Evolutionary conservation across 2,113 vertebrate species (phyloP).

Genomic region (Chionodraco myersi): DNA sequence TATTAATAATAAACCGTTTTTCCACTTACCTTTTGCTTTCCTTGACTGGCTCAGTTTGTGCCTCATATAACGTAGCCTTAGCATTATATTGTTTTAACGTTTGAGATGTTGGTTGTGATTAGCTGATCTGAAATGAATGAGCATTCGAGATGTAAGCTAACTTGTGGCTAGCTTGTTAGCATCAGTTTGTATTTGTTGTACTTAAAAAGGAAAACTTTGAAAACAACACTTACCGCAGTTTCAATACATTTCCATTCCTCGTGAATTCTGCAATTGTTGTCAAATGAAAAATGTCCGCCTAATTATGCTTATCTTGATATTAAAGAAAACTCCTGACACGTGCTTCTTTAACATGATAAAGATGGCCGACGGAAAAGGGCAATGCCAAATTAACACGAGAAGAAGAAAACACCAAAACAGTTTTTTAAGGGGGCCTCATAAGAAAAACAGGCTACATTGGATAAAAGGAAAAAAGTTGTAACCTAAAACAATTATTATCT

Average conservation of each 20-base stretch:
- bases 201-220: not conserved
- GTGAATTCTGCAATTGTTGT: no score
- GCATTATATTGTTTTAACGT: no score
- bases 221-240: not conserved
- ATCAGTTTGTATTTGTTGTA: no score
- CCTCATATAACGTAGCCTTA: no score
- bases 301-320: not conserved
- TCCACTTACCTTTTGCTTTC: not conserved
- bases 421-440: not conserved
- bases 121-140: not conserved
- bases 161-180: not conserved
- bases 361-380: not conserved
- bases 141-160: not conserved
- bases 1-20: not conserved
- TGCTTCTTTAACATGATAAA: not conserved
- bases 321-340: not conserved
- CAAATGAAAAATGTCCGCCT: not conserved
- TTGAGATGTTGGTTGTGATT: no score
- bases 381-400: not conserved
- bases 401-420: not conserved
- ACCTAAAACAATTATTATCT: no score
- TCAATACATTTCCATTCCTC: not conserved
- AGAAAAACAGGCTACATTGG: no score
- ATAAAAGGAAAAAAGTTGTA: no score
- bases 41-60: no score